Evolutionary conservation across 2,888 invertebrate species (phyloP).

Genomic region (Spilosoma lubricipeda): DNA sequence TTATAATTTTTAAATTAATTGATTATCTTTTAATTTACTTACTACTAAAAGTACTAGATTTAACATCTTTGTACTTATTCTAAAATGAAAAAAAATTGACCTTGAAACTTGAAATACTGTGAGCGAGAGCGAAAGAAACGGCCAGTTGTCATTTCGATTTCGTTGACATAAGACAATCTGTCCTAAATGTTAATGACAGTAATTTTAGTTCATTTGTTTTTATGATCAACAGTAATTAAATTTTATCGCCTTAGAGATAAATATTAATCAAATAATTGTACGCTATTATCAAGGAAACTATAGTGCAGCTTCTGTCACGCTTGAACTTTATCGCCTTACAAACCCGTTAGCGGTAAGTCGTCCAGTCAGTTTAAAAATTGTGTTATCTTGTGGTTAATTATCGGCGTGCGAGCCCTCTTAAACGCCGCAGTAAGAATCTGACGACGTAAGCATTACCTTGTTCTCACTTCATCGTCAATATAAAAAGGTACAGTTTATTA

Average conservation of each 20-base stretch:
- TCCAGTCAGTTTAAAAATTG: constrained; percentile 2
- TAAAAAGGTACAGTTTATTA: background rate
- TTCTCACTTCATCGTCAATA: background rate
- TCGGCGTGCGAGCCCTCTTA: background rate
- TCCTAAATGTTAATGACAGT: background rate
- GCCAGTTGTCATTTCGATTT: background rate
- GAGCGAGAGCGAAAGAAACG: too few relatives aligned
- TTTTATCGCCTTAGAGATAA: constrained; percentile 4
- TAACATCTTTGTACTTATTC: too few relatives aligned
- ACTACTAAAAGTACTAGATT: too few relatives aligned
- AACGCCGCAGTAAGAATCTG: constrained; percentile 5
- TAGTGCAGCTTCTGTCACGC: background rate
- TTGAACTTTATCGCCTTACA: background rate
- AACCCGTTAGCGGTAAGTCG: background rate
- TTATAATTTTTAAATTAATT: too few relatives aligned
- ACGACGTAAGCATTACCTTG: constrained; percentile 8
- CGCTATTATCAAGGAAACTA: background rate
- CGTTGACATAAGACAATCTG: background rate
- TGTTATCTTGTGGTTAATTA: constrained; percentile 4
- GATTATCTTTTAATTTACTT: too few relatives aligned
- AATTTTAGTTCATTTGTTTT: background rate
- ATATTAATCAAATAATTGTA: constrained; percentile 3
- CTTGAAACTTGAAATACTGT: too few relatives aligned
- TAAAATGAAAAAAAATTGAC: too few relatives aligned
- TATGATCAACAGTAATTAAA: background rate